These are phyloP conservation scores for Chelonus formosanus DNA, from an alignment of 2,888 invertebrate species.

Conservation along the genomic window DNA sequence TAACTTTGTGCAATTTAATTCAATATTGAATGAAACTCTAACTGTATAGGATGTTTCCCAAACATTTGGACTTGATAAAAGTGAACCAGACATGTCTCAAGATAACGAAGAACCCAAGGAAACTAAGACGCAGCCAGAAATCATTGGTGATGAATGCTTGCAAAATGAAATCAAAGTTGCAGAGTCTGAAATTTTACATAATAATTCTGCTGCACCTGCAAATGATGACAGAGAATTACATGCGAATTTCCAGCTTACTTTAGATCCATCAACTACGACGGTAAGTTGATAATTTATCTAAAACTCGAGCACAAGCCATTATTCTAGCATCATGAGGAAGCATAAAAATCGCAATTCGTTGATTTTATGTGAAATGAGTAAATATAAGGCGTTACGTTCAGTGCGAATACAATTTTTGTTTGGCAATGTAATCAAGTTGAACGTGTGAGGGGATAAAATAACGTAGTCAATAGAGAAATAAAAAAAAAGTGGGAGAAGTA, in stretches of 20 bases:
- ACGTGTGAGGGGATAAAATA: neutral
- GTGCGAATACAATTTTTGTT: too few species aligned
- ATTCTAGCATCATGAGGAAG: too few species aligned
- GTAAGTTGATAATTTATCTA: too few species aligned
- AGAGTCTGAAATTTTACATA: conserved; percentile 37
- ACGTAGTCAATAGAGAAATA: conserved; percentile 8
- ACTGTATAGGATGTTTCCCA: conserved; percentile 58
- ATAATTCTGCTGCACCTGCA: conserved; percentile 33
- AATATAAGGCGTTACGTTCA: too few species aligned
- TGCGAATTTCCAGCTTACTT: neutral
- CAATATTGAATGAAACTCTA: neutral
- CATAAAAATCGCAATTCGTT: too few species aligned
- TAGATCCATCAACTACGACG: too few species aligned
- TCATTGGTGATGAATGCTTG: conserved; percentile 35
- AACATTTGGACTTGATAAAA: conserved; percentile 61
- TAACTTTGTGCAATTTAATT: too few species aligned
- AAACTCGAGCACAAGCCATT: too few species aligned
- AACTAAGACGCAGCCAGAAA: conserved; percentile 34
- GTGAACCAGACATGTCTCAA: conserved; percentile 45
- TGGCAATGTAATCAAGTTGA: too few species aligned
- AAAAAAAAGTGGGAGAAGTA: conserved; percentile 10
- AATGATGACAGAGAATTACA: conserved; percentile 33
- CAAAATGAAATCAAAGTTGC: conserved; percentile 39
- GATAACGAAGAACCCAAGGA: conserved; percentile 37
- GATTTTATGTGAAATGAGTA: too few species aligned